These are phyloP conservation scores for Elanoides forficatus DNA, from an alignment of 2,113 vertebrate genomes.

Conservation along the genomic window DNA sequence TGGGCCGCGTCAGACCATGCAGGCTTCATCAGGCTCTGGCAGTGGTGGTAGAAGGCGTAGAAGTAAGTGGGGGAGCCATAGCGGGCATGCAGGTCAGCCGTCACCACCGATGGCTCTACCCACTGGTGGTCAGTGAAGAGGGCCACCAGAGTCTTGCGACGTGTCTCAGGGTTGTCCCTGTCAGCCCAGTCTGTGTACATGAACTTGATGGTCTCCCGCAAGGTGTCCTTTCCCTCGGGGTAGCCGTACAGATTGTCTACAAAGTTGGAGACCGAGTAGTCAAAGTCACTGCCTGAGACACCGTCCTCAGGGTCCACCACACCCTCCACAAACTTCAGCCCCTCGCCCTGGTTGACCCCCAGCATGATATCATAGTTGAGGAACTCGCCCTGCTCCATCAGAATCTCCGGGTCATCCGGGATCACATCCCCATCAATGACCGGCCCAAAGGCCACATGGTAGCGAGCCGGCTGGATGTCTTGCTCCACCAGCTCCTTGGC, in stretches of 20 bases:
- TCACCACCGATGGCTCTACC: constrained; percentile 97
- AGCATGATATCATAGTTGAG: constrained; percentile 99
- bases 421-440: constrained; percentile 98
- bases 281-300: constrained; percentile 96
- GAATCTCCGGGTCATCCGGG: constrained; percentile 95
- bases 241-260: constrained; percentile 98
- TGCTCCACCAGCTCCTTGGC: constrained; percentile 97
- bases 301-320: constrained; percentile 97
- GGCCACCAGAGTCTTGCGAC: constrained; percentile 95
- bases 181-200: constrained; percentile 99
- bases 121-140: constrained; percentile 99
- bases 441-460: constrained; percentile 97
- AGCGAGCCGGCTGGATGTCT: constrained; percentile 96
- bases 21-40: constrained; percentile 99
- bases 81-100: constrained; percentile 93
- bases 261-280: constrained; percentile 97
- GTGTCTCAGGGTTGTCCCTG: constrained; percentile 94
- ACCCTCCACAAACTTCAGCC: constrained; percentile 96
- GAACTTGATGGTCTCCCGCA: constrained; percentile 98
- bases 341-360: constrained; percentile 97
- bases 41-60: constrained; percentile 99
- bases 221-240: constrained; percentile 95
- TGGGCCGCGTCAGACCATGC: constrained; percentile 97
- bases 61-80: constrained; percentile 98
- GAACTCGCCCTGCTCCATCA: constrained; percentile 99